phyloP scores from a whole-genome alignment of 2,888 invertebrate species.

The Plagodis dolabraria region DNA sequence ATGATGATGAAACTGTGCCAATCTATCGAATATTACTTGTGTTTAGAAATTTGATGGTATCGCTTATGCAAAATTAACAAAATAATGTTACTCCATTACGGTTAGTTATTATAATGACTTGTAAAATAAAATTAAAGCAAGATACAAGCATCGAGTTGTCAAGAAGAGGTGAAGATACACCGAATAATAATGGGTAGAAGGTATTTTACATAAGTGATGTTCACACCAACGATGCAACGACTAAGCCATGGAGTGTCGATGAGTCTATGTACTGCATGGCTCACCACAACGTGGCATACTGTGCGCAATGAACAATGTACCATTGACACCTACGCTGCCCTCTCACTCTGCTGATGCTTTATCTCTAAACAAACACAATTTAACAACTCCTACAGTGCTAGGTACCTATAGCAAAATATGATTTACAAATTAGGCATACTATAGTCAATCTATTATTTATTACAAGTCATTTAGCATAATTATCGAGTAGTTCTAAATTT shows the following conservation, averaged over 20 bases:
- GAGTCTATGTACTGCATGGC: slow-evolving; percentile 74
- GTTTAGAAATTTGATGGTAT: slow-evolving; percentile 48
- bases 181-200: slow-evolving; percentile 58
- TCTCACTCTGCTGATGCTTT: slow-evolving; percentile 52
- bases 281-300: slow-evolving; percentile 72
- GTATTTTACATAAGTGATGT: slow-evolving; percentile 48
- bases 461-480: not conserved
- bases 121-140: slow-evolving; percentile 50
- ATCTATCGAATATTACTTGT: slow-evolving; percentile 57
- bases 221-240: slow-evolving; percentile 76
- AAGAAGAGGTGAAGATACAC: slow-evolving; percentile 69
- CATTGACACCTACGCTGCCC: slow-evolving; percentile 57
- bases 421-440: not conserved
- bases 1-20: slow-evolving; percentile 67
- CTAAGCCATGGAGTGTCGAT: slow-evolving; percentile 79
- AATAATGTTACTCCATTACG: slow-evolving; percentile 52
- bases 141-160: slow-evolving; percentile 54
- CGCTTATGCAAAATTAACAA: slow-evolving; percentile 65
- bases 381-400: slow-evolving; percentile 5
- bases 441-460: not conserved
- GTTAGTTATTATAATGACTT: slow-evolving; percentile 69
- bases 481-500: slow-evolving; percentile 1
- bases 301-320: slow-evolving; percentile 62
- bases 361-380: not conserved
- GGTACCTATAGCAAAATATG: slow-evolving; percentile 16